Percentiles rank a stretch among this genome's conserved stretches.
Evolutionary conservation across 2,113 vertebrate species (phyloP).

Genomic region (Laterallus jamaicensis): DNA sequence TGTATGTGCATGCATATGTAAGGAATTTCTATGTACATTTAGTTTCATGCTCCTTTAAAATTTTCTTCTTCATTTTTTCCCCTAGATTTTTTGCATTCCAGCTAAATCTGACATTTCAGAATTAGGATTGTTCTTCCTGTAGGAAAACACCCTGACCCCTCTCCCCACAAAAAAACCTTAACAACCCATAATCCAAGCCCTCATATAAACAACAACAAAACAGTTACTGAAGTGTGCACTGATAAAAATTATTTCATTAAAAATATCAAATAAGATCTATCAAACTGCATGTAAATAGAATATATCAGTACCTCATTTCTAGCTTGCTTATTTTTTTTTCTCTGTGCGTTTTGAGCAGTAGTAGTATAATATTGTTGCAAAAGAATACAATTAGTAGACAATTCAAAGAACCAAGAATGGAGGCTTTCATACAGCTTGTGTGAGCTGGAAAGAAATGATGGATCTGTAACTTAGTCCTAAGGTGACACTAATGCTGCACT

Average conservation of each 20-base stretch:
- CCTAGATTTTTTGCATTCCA: neutral
- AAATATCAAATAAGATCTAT: neutral
- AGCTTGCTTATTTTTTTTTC: neutral
- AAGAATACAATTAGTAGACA: neutral
- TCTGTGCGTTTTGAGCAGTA: neutral
- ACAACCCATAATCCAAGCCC: too few species aligned
- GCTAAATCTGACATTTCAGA: neutral
- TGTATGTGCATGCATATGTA: neutral
- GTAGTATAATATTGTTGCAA: neutral
- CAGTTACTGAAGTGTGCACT: neutral
- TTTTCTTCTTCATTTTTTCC: neutral
- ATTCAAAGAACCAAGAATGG: neutral
- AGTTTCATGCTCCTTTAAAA: neutral
- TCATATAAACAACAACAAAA: neutral
- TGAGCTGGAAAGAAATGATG: neutral
- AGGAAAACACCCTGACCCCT: rapidly evolving
- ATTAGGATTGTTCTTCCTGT: neutral
- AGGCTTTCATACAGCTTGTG: neutral
- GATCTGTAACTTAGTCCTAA: neutral
- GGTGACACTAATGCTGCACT: neutral
- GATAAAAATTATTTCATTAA: neutral
- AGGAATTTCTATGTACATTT: neutral
- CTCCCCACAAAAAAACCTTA: rapidly evolving
- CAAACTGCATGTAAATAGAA: neutral
- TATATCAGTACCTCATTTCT: neutral